These are phyloP conservation scores for Athalia circularis DNA, from an alignment of 2,888 invertebrate species.

Conservation along the genomic window DNA sequence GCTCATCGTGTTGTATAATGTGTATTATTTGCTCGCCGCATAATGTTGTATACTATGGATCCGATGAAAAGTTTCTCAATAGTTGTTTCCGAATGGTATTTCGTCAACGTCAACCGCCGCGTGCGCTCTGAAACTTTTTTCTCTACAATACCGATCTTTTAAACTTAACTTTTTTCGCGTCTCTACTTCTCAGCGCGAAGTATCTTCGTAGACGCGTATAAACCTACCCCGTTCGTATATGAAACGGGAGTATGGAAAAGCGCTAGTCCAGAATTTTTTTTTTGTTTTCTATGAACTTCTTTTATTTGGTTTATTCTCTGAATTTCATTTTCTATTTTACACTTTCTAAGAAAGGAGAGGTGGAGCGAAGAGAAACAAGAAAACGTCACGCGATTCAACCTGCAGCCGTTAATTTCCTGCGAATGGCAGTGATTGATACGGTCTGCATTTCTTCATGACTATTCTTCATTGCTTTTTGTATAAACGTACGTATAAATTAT, in stretches of 20 bases:
- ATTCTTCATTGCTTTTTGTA: no score
- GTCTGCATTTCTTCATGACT: not conserved
- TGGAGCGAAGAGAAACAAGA: no score
- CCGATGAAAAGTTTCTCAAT: conserved; percentile 62
- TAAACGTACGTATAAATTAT: no score
- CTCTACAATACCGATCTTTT: conserved; percentile 6
- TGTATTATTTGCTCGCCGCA: not conserved
- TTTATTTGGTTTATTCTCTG: no score
- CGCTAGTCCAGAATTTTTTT: no score
- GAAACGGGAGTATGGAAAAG: no score
- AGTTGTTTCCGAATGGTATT: conserved; percentile 63
- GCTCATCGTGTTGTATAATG: not conserved
- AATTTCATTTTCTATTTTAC: no score
- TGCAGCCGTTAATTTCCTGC: conserved; percentile 26
- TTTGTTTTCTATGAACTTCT: no score
- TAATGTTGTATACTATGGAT: conserved; percentile 55
- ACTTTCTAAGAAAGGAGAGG: no score
- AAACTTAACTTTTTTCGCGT: conserved; percentile 8
- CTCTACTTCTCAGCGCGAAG: not conserved
- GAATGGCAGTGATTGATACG: conserved; percentile 37
- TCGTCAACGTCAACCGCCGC: conserved; percentile 60
- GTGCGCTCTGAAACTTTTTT: not conserved
- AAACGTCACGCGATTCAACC: not conserved
- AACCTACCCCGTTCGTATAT: not conserved
- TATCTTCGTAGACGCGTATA: not conserved